Base-by-base conservation (phyloP, 2,113 vertebrate genomes). In the Carlito syrichta region DNA sequence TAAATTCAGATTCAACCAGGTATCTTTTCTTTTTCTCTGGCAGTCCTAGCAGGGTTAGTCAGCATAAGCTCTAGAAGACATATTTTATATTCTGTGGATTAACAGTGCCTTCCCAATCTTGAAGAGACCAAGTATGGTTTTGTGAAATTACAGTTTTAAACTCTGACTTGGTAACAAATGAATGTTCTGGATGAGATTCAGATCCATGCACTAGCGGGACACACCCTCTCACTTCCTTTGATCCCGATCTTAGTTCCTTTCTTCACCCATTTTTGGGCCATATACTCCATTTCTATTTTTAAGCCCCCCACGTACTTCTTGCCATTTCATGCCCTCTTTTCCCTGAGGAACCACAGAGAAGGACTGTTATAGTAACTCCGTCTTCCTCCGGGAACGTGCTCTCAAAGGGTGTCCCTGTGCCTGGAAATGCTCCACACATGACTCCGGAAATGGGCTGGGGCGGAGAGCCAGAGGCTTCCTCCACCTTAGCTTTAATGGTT, bases 391-490 rank as follows among this genome's bases (percentile, higher is more conserved):
- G 38, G 96, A 96, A 23, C 2, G 0, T 78, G 83, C 85, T 85
- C 79, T 38, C 60, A n/a, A 62, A 60, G 62, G 8, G 19, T 1
- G 7, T 79, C 62, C 22, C 62, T 11, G 35, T n/a, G 84, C 63
- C 63, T 71, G 58, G 86, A 94, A 86, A 74, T 30, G 38, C 45
- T 81, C 35, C 63, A 11, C 23, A 5, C 0, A 6, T 90, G 88
- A 83, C 86, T 95, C 77, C 30, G 90, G 97, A 98, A 98, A 81
- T 0, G 0, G 89, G 92, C 88, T 79, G 74, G 1, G 92, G 91
- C 97, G 94, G 94, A 96, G 85, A 97, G 96, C 94, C 97, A 97
- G 96, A 91, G 97, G 23, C 98, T 98, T 97, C 97, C 96, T 98
- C 93, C 96, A 96, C 96, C 89, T 97, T 95, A 35, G 91, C 48